Conservation (phyloP, 2,113 vertebrate species). For the Stegostoma tigrinum region DNA sequence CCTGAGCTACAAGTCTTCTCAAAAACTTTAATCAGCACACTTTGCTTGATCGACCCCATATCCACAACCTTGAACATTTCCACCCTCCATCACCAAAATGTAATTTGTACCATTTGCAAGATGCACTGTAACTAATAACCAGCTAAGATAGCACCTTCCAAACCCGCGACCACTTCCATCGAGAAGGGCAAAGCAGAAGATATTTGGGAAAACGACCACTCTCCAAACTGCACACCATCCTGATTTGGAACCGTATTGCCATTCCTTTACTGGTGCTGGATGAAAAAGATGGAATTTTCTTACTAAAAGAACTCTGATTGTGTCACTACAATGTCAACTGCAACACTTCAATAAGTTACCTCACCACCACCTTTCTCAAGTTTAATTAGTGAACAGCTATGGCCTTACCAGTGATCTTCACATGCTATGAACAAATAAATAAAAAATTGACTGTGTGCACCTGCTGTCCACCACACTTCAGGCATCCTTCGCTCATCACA, state of each 20-base stretch:
- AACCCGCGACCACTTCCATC: neutral
- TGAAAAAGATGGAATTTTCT: neutral
- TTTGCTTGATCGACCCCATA: neutral
- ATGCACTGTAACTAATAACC: neutral
- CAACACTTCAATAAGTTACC: neutral
- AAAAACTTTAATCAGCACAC: too few relatives aligned
- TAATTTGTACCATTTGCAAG: neutral
- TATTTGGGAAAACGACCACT: too few relatives aligned
- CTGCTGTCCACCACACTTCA: neutral
- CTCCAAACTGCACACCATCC: too few relatives aligned
- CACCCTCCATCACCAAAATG: neutral
- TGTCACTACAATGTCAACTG: neutral
- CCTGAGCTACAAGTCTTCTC: too few relatives aligned
- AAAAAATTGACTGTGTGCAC: neutral
- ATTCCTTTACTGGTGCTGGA: too few relatives aligned
- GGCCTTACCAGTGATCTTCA: neutral
- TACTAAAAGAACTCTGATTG: neutral
- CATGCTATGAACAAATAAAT: neutral
- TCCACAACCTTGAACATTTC: neutral
- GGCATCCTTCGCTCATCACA: neutral
- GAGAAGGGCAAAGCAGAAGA: neutral
- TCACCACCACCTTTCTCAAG: neutral
- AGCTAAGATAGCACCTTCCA: neutral
- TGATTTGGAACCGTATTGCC: too few relatives aligned
- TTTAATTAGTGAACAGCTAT: neutral